Conservation (phyloP, 2,797 vertebrate species). For the Vespertilio murinus region DNA sequence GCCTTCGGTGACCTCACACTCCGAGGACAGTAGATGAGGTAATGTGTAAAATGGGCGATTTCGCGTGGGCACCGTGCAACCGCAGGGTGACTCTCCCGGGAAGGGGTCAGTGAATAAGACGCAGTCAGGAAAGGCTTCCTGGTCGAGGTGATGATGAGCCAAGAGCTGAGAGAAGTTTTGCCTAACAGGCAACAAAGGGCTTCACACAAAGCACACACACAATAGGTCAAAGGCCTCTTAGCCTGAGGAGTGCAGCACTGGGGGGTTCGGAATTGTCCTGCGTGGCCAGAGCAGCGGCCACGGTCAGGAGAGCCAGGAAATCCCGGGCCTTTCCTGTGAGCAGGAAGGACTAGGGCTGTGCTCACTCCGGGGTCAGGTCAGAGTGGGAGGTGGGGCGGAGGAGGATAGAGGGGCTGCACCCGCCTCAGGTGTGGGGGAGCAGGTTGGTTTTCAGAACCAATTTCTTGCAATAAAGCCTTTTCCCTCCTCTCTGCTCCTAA, state of each 20-base stretch:
- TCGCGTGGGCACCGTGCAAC: not conserved
- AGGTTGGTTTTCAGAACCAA: not conserved
- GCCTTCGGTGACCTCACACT: not conserved
- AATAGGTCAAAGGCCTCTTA: not conserved
- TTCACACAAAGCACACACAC: not conserved
- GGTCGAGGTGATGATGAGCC: not conserved
- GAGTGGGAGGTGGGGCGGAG: not conserved
- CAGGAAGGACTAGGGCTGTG: not conserved
- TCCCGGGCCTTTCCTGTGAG: not conserved
- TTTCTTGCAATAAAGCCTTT: not conserved
- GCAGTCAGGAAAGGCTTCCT: not conserved
- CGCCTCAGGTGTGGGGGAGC: not conserved
- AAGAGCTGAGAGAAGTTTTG: not conserved
- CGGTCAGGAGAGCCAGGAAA: not conserved
- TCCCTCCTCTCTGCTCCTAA: constrained; percentile 30
- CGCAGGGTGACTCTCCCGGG: not conserved
- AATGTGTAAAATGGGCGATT: not conserved
- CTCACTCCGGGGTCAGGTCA: not conserved
- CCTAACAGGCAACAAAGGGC: not conserved
- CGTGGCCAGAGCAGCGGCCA: not conserved
- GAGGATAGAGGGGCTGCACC: not conserved
- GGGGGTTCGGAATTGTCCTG: not conserved
- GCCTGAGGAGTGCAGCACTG: not conserved
- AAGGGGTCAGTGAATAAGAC: not conserved
- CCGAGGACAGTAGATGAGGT: not conserved